Evolutionary conservation across 2,113 vertebrate genomes (phyloP).

Genomic region (Xenopus tropicalis): UCB_Xtro_10.0 CM004443.2:104562501-104563000

Average conservation of each 20-base stretch:
- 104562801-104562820: slow-evolving; percentile 79
- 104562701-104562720: no score
- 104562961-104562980: slow-evolving; percentile 87
- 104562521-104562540: no score
- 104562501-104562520: no score
- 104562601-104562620: no score
- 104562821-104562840: slow-evolving; percentile 74
- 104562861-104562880: slow-evolving; percentile 75
- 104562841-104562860: slow-evolving; percentile 70
- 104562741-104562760: slow-evolving; percentile 86
- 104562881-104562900: slow-evolving; percentile 81
- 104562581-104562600: no score
- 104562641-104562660: no score
- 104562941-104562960: slow-evolving; percentile 84
- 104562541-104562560: no score
- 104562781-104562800: slow-evolving; percentile 74
- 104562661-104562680: no score
- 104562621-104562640: no score
- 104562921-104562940: slow-evolving; percentile 86
- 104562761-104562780: slow-evolving; percentile 85
- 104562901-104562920: slow-evolving; percentile 67
- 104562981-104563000: neutral
- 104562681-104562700: no score
- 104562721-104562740: neutral
- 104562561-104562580: no score